phyloP scores from a whole-genome alignment of 2,113 vertebrate genomes.

The Notothenia coriiceps region DNA sequence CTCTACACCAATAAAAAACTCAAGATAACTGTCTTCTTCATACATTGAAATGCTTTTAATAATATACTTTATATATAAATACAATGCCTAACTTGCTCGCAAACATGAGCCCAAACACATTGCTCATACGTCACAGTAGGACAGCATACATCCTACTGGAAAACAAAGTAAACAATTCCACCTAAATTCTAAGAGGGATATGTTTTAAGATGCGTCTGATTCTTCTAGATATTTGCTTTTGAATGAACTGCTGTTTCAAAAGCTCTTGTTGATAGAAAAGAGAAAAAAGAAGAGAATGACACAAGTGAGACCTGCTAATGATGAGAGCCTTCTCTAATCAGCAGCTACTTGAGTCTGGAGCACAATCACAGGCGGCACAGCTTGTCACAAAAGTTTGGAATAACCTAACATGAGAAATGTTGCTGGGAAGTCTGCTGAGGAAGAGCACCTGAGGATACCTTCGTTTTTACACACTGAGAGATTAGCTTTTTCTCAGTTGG shows the following conservation, averaged over 20 bases:
- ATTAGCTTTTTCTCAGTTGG: conserved; percentile 13
- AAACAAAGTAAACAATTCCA: neutral
- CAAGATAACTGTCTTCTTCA: neutral
- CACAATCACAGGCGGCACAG: neutral
- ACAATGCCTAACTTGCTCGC: neutral
- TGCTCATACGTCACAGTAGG: no score
- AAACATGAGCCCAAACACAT: neutral
- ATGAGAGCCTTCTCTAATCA: conserved; percentile 20
- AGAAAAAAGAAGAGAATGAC: neutral
- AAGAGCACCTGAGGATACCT: neutral
- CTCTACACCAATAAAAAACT: neutral
- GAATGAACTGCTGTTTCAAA: neutral
- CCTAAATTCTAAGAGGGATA: neutral
- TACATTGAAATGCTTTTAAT: neutral
- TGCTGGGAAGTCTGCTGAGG: neutral
- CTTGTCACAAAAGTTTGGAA: conserved; percentile 18
- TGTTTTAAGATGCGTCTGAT: neutral
- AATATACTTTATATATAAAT: neutral
- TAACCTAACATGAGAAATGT: neutral
- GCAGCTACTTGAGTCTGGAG: conserved; percentile 17
- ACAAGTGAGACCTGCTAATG: conserved; percentile 6
- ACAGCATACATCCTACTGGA: neutral
- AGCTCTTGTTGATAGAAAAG: neutral
- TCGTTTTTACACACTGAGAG: neutral
- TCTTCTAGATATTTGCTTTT: conserved; percentile 1